phyloP scores from a whole-genome alignment of 2,888 invertebrate genomes.

The Dolichopus griseipennis region DNA sequence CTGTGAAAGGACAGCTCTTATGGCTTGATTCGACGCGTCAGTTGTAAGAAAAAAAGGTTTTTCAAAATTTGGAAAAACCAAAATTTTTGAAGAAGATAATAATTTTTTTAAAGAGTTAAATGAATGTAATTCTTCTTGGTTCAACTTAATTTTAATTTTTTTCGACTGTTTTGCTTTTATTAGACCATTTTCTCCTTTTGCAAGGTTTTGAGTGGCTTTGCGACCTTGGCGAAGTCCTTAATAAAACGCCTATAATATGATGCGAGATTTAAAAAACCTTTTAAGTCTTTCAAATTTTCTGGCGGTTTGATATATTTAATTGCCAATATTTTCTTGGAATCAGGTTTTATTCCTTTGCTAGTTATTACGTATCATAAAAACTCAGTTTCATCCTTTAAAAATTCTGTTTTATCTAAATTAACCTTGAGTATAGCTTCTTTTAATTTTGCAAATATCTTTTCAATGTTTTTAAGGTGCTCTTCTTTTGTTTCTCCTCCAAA shows the following conservation, averaged over 20 bases:
- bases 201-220: constrained; percentile 13
- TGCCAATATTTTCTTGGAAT: too few species aligned
- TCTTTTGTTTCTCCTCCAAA: too few species aligned
- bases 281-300: too few species aligned
- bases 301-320: too few species aligned
- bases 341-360: too few species aligned
- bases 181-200: constrained; percentile 15
- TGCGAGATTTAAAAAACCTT: neutral
- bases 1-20: constrained; percentile 11
- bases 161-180: constrained; percentile 11
- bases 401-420: too few species aligned
- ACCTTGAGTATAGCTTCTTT: too few species aligned
- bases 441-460: too few species aligned
- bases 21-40: constrained; percentile 12
- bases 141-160: neutral
- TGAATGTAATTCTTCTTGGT: neutral
- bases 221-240: constrained; percentile 10
- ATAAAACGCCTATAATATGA: constrained; percentile 11
- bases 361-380: too few species aligned
- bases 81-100: constrained; percentile 13
- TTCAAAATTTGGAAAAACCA: too few species aligned
- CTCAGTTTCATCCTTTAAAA: too few species aligned
- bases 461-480: too few species aligned
- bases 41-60: constrained; percentile 13
- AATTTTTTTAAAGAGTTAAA: constrained; percentile 12